Percentiles rank a stretch among this genome's conserved stretches.
Evolutionary conservation across 2,888 invertebrate species (phyloP).

Genomic region (Galerucella nymphaeae): DNA sequence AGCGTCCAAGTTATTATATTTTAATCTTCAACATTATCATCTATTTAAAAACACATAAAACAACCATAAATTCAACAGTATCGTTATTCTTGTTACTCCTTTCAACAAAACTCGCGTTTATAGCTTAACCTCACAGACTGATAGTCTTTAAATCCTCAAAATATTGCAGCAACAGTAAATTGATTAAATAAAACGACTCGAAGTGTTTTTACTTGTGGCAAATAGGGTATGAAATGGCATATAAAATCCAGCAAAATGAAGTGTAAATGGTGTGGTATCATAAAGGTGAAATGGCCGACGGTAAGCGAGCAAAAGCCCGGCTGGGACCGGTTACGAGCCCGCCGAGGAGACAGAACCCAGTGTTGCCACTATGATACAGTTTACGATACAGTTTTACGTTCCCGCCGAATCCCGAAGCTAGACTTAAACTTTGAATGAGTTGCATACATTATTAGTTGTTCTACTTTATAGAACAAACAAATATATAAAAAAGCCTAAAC

Average conservation of each 20-base stretch:
- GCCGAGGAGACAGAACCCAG: constrained; percentile 49
- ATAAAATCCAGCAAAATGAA: constrained; percentile 63
- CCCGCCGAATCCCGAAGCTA: constrained; percentile 21
- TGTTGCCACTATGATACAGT: constrained; percentile 27
- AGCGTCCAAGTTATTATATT: no score
- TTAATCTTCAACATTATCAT: neutral
- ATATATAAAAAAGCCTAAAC: neutral
- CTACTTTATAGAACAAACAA: neutral
- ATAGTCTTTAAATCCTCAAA: constrained; percentile 30
- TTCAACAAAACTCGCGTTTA: constrained; percentile 10
- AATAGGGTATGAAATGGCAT: constrained; percentile 56
- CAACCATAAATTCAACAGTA: neutral
- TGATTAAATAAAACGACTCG: constrained; percentile 37
- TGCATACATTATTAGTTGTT: neutral
- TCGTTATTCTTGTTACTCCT: neutral
- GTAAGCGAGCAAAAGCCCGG: constrained; percentile 60
- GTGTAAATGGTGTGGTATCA: constrained; percentile 64
- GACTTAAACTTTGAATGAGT: neutral
- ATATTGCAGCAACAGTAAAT: constrained; percentile 32
- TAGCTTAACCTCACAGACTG: constrained; percentile 9
- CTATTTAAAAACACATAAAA: constrained; percentile 3
- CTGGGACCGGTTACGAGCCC: constrained; percentile 62
- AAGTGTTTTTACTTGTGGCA: constrained; percentile 51
- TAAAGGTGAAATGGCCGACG: constrained; percentile 63
- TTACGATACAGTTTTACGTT: constrained; percentile 25